Conservation (phyloP, 1,140 invertebrate species). For the Drosophila kepulauana region DNA sequence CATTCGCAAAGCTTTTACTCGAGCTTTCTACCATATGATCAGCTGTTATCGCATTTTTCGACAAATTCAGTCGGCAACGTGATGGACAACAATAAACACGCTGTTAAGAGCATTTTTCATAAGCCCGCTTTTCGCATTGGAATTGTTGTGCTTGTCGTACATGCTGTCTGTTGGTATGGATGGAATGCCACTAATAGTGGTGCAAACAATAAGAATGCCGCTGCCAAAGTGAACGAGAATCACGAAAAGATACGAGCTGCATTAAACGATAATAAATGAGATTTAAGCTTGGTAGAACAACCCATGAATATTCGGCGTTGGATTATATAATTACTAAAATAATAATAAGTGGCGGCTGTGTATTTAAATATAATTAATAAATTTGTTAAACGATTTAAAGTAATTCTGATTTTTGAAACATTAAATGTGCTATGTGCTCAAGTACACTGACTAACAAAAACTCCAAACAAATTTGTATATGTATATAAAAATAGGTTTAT, state of each 20-base stretch:
- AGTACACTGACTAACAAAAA: neutral
- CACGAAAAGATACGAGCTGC: conserved; percentile 55
- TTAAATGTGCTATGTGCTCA: neutral
- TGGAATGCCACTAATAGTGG: conserved; percentile 53
- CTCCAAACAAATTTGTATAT: neutral
- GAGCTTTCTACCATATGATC: neutral
- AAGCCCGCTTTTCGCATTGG: conserved; percentile 64
- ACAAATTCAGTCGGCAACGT: conserved; percentile 31
- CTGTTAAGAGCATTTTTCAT: conserved; percentile 30
- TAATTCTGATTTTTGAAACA: too few relatives aligned
- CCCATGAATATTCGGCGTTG: neutral
- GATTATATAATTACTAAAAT: neutral
- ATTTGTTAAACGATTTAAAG: neutral
- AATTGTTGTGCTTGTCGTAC: conserved; percentile 61
- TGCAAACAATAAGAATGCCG: conserved; percentile 26
- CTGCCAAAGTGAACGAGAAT: conserved; percentile 25
- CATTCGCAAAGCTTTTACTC: neutral
- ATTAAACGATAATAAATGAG: conserved; percentile 36
- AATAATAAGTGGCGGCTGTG: neutral
- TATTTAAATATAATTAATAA: neutral
- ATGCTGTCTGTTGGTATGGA: conserved; percentile 61
- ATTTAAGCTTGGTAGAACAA: neutral
- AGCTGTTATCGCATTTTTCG: neutral
- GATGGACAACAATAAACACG: conserved; percentile 51
- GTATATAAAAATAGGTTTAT: too few relatives aligned